phyloP scores from a whole-genome alignment of 2,113 vertebrate species.

The Hydrochoerus hydrochaeris region DNA sequence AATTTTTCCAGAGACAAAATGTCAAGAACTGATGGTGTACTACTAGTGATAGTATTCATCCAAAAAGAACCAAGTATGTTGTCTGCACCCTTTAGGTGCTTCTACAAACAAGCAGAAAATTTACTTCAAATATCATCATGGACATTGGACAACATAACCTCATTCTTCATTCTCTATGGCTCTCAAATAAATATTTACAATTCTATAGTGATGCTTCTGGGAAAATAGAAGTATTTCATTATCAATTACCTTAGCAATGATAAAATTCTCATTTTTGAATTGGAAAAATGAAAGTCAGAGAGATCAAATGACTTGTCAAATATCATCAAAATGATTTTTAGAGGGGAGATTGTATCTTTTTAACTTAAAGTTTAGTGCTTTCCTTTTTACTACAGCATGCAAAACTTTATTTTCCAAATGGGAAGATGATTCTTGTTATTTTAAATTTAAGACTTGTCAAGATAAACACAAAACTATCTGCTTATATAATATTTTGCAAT shows the following conservation, averaged over 20 bases:
- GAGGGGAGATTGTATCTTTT: not conserved
- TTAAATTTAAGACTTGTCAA: not conserved
- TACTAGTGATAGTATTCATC: conserved; percentile 53
- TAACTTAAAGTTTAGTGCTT: not conserved
- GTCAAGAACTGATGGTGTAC: conserved; percentile 63
- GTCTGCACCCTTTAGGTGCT: not conserved
- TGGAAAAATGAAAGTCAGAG: not conserved
- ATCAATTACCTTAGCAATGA: conserved; percentile 62
- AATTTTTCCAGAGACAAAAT: conserved; percentile 67
- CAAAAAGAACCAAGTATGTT: conserved; percentile 57
- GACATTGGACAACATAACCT: conserved; percentile 63
- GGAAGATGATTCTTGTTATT: not conserved
- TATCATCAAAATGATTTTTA: conserved; percentile 31
- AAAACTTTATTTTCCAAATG: not conserved
- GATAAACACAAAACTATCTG: not conserved
- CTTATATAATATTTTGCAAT: not conserved
- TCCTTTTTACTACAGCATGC: not conserved
- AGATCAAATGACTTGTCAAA: conserved; percentile 49
- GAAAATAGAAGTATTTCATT: conserved; percentile 56
- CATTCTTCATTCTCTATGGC: conserved; percentile 53
- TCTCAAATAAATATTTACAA: conserved; percentile 73
- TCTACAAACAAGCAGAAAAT: conserved; percentile 51
- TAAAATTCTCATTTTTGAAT: conserved; percentile 5
- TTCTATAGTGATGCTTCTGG: not conserved
- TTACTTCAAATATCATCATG: conserved; percentile 59